Percentiles rank a stretch among this genome's conserved stretches.
phyloP scores from a whole-genome alignment of 2,113 vertebrate genomes.

The Naja naja region DNA sequence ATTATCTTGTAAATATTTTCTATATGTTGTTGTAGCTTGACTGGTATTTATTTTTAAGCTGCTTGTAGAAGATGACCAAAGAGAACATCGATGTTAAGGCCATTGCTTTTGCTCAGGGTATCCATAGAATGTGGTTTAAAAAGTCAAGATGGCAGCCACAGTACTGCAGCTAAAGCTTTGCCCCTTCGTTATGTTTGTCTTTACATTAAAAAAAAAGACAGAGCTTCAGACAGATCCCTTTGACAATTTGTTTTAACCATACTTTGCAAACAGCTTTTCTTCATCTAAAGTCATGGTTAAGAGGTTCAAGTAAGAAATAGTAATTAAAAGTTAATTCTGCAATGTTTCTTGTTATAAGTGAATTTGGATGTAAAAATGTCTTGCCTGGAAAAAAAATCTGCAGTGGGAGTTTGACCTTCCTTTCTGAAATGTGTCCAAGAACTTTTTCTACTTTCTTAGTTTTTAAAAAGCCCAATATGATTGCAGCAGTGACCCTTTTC shows the following conservation, averaged over 20 bases:
- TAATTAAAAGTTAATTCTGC: background rate
- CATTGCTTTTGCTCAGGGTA: background rate
- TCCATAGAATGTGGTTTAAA: background rate
- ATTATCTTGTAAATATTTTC: slow-evolving; percentile 52
- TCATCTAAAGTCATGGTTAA: background rate
- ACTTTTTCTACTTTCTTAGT: background rate
- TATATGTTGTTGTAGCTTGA: slow-evolving; percentile 44
- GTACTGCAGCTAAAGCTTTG: background rate
- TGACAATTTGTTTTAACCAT: background rate
- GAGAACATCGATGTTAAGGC: background rate
- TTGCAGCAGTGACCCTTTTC: background rate
- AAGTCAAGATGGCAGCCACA: background rate
- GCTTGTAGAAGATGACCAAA: background rate
- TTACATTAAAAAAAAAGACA: background rate
- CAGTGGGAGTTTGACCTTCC: background rate
- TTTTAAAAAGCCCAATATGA: background rate
- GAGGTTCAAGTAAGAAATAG: background rate
- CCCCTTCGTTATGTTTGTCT: background rate
- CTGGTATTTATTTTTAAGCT: slow-evolving; percentile 47
- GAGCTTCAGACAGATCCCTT: background rate
- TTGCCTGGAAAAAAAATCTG: background rate
- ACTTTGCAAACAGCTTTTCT: background rate
- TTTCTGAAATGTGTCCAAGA: background rate
- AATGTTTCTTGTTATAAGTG: background rate
- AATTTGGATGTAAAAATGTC: background rate